These are phyloP conservation scores for Aleiodes testaceus DNA, from an alignment of 2,888 invertebrate species.

Conservation along the genomic window DNA sequence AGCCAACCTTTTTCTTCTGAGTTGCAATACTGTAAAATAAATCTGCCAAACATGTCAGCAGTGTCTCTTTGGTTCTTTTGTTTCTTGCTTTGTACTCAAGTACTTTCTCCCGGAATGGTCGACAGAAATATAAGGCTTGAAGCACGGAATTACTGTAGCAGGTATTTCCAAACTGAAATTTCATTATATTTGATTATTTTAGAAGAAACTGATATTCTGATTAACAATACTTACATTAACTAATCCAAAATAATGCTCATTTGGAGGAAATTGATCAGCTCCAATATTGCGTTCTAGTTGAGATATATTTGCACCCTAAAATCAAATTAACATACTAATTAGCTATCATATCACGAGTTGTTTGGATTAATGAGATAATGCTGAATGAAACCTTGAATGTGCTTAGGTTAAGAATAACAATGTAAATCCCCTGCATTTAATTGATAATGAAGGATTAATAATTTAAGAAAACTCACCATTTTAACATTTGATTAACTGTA, in stretches of 20 bases:
- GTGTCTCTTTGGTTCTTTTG: slow-evolving; percentile 95
- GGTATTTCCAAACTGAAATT: slow-evolving; percentile 95
- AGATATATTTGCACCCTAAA: slow-evolving; percentile 98
- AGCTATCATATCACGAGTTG: neutral
- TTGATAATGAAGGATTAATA: neutral
- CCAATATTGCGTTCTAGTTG: slow-evolving; percentile 99
- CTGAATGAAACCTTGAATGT: neutral
- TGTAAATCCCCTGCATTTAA: neutral
- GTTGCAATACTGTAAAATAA: slow-evolving; percentile 99
- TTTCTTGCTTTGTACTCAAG: slow-evolving; percentile 98
- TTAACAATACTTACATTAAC: slow-evolving; percentile 88
- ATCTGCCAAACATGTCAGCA: slow-evolving; percentile 98
- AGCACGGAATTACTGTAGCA: slow-evolving; percentile 99
- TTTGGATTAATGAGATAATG: neutral
- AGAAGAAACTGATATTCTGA: neutral
- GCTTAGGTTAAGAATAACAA: slow-evolving; percentile 27
- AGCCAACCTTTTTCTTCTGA: slow-evolving; percentile 99
- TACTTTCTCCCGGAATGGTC: slow-evolving; percentile 98
- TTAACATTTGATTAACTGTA: slow-evolving; percentile 59
- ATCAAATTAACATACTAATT: slow-evolving; percentile 53
- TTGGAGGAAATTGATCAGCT: slow-evolving; percentile 97
- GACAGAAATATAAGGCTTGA: slow-evolving; percentile 99
- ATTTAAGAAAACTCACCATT: slow-evolving; percentile 64
- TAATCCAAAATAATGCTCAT: slow-evolving; percentile 99
- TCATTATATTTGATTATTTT: slow-evolving; percentile 24